These are phyloP conservation scores for Drosophila conformis DNA, from an alignment of 2,888 invertebrate genomes.

Conservation along the genomic window DNA sequence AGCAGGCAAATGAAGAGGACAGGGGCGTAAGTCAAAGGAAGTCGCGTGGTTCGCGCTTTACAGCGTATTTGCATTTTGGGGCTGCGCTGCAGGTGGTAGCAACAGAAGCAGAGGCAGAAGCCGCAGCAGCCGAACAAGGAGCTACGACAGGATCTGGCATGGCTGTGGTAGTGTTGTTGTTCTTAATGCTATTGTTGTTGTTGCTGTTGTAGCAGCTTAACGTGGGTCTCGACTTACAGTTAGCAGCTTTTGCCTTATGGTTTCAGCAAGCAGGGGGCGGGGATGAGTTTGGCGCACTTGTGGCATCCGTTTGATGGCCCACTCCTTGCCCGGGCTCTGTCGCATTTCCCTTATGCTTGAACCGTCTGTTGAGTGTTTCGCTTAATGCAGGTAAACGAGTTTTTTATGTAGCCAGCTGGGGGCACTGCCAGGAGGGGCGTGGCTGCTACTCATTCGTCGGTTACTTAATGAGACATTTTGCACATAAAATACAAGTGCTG, in stretches of 20 bases:
- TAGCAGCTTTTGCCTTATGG: conserved; percentile 60
- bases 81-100: conserved; percentile 67
- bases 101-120: not conserved
- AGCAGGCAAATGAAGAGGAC: not conserved
- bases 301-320: conserved; percentile 70
- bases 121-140: conserved; percentile 8
- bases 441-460: conserved; percentile 39
- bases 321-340: conserved; percentile 33
- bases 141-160: conserved; percentile 23
- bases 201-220: conserved; percentile 48
- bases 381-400: conserved; percentile 80
- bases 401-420: conserved; percentile 65
- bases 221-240: conserved; percentile 44
- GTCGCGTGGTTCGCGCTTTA: conserved; percentile 56
- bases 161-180: conserved; percentile 14
- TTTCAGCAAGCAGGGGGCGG: not conserved
- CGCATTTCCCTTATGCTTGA: conserved; percentile 77
- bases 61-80: conserved; percentile 79
- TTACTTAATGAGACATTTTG: conserved; percentile 72
- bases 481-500: conserved; percentile 65
- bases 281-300: conserved; percentile 65
- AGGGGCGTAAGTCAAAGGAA: conserved; percentile 33
- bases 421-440: conserved; percentile 18
- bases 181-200: conserved; percentile 4
- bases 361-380: conserved; percentile 78